Percentiles rank a stretch among this genome's conserved stretches.
These are phyloP conservation scores for Nansenia antarctica DNA, from an alignment of 2,113 vertebrate species.

Conservation along the genomic window DNA sequence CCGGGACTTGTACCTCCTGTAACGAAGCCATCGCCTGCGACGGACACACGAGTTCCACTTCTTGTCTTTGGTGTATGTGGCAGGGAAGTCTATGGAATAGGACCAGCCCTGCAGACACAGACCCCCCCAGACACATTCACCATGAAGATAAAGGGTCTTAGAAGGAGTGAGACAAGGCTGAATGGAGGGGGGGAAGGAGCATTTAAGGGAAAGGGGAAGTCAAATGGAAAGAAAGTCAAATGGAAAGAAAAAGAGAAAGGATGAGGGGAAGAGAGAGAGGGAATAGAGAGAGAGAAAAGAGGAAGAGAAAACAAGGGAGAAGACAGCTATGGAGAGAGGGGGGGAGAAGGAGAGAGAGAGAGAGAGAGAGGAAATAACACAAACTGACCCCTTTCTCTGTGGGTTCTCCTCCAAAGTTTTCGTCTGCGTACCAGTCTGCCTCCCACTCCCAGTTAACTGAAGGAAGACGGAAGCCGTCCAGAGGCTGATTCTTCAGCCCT, in stretches of 20 bases:
- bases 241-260: neutral
- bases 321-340: neutral
- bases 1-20: slow-evolving; percentile 90
- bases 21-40: slow-evolving; percentile 91
- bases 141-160: neutral
- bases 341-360: neutral
- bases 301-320: neutral
- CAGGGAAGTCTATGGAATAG: slow-evolving; percentile 94
- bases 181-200: too few species aligned
- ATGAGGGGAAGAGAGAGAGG: neutral
- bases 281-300: neutral
- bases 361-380: neutral
- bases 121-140: neutral
- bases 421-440: slow-evolving; percentile 93
- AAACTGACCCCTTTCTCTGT: slow-evolving; percentile 92
- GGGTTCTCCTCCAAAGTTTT: slow-evolving; percentile 94
- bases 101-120: slow-evolving; percentile 87
- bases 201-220: too few species aligned
- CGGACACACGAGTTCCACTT: slow-evolving; percentile 98
- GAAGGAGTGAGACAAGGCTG: neutral
- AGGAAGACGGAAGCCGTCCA: slow-evolving; percentile 83
- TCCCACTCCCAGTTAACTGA: slow-evolving; percentile 97
- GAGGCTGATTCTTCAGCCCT: slow-evolving; percentile 86
- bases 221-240: neutral
- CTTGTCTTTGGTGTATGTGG: slow-evolving; percentile 92